Base-by-base conservation (phyloP, 2,888 invertebrate species). In the Aphidoletes aphidimyza region DNA sequence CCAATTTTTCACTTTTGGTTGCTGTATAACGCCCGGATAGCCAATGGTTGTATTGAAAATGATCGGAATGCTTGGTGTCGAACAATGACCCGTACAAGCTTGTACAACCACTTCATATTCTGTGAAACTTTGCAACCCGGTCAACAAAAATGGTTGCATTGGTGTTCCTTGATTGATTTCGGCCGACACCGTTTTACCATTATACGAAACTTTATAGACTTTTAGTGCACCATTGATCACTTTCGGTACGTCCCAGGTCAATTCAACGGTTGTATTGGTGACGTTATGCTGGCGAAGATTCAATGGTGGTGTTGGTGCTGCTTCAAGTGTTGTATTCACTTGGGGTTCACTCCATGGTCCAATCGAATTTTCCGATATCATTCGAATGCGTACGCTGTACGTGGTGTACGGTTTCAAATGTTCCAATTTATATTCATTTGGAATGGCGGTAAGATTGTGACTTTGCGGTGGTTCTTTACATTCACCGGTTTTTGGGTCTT, bases 371-470 rank as follows among this genome's bases (percentile, higher is more conserved):
- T 30, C 42, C 26, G 84, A 84, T 26, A 91, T 90, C 39, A 94
- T 91, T 69, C 93, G 91, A 49, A 95, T 91, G 19, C 90, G 90
- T 84, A 95, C 91, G 88, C 91, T 92, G 87, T 95, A 95, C 0
- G 93, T 94, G 34, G 93, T 93, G 87, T 93, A 94, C 0, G 95
- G 94, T 86, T 92, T 92, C 84, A 95, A 89, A 84, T 91, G 91
- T 6, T 90, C 91, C 22, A 95, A 91, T 83, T 90, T 91, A 9
- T 91, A 92, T 86, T 91, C 81, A 0, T 39, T 36, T 30, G 49
- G n/a, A 26, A 83, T 30, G 34, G 45, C 78, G 17, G 85, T 84
- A 37, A 85, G 84, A 47, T 84, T 85, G 1, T 36, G 34, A 34
- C 17, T 47, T 86, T 89, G 88, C 84, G 87, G 87, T 88, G 90